Evolutionary conservation across 2,797 vertebrate species (phyloP).

Genomic region (Loris lydekkerianus): DNA sequence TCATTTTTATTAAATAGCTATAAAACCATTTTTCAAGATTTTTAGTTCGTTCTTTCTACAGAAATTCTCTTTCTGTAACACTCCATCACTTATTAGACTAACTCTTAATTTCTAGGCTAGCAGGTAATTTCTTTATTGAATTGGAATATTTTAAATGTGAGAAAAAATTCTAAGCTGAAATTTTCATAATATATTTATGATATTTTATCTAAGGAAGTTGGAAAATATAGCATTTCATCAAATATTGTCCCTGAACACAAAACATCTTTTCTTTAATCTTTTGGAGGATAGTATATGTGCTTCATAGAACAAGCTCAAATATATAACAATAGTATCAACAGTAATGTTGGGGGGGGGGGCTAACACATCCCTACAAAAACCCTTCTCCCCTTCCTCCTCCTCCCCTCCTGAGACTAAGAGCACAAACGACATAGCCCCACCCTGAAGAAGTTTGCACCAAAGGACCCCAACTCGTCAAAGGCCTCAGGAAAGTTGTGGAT

Average conservation of each 20-base stretch:
- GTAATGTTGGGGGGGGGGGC: no score
- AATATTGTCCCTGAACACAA: not conserved
- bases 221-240: not conserved
- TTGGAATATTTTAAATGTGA: not conserved
- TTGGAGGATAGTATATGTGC: not conserved
- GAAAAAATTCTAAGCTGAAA: not conserved
- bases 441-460: no score
- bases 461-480: no score
- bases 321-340: not conserved
- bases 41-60: not conserved
- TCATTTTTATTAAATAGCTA: not conserved
- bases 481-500: no score
- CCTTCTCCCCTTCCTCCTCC: no score
- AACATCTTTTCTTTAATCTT: not conserved
- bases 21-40: not conserved
- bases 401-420: no score
- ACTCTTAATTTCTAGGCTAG: not conserved
- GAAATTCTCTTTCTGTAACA: not conserved
- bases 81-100: not conserved
- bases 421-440: no score
- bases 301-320: not conserved
- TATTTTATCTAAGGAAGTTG: not conserved
- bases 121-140: not conserved
- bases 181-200: conserved; percentile 11
- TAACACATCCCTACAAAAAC: no score